phyloP scores from a whole-genome alignment of 2,797 vertebrate genomes.

The Myripristis murdjan region DNA sequence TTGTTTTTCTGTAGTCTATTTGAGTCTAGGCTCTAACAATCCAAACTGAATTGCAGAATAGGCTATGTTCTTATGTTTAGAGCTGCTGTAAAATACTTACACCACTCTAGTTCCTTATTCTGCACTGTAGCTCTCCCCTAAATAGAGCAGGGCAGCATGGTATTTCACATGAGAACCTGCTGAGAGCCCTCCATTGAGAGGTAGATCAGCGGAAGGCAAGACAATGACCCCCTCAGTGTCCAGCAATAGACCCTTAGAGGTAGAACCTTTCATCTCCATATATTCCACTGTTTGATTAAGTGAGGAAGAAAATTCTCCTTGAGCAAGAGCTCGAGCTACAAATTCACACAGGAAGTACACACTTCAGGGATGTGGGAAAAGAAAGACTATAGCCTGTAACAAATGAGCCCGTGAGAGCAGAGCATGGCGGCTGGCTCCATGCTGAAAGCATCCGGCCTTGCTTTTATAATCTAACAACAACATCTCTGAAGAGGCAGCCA shows the following conservation, averaged over 20 bases:
- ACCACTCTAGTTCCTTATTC: constrained; percentile 57
- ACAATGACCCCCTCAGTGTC: constrained; percentile 82
- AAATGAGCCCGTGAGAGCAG: constrained; percentile 83
- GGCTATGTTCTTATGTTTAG: constrained; percentile 55
- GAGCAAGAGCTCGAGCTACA: constrained; percentile 75
- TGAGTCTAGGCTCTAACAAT: constrained; percentile 51
- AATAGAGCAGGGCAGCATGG: constrained; percentile 65
- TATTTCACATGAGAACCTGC: constrained; percentile 75
- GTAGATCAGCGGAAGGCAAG: constrained; percentile 76
- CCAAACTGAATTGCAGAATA: constrained; percentile 43
- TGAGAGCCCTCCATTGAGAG: constrained; percentile 76
- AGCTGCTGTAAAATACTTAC: constrained; percentile 70
- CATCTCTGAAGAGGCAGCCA: constrained; percentile 82
- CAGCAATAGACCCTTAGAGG: constrained; percentile 75
- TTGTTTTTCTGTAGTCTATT: constrained; percentile 51
- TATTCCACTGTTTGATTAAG: constrained; percentile 84
- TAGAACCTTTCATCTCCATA: constrained; percentile 81
- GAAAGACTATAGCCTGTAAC: constrained; percentile 78
- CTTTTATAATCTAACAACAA: constrained; percentile 87
- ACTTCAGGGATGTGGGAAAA: constrained; percentile 81
- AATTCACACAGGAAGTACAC: constrained; percentile 85
- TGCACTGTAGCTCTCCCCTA: constrained; percentile 53
- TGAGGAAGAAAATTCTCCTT: constrained; percentile 80
- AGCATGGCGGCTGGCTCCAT: constrained; percentile 78
- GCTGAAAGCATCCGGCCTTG: constrained; percentile 84